Conservation (phyloP, 2,888 invertebrate species). For the Rotaria macrura region DNA sequence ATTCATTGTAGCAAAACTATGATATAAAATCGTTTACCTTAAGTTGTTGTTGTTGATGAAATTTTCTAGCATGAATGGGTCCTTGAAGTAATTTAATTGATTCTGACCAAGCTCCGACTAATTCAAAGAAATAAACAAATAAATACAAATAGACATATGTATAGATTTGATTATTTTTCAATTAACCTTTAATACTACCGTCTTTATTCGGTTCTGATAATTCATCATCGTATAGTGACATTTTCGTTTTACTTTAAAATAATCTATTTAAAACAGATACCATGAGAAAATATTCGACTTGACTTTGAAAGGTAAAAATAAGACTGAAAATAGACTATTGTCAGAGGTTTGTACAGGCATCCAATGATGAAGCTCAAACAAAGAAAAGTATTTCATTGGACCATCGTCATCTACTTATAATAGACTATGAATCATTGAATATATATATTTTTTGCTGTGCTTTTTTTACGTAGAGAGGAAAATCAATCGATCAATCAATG, state of each 20-base stretch:
- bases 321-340: too few relatives aligned
- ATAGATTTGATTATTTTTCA: neutral
- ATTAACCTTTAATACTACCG: neutral
- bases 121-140: neutral
- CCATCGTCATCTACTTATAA: too few relatives aligned
- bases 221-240: neutral
- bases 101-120: neutral
- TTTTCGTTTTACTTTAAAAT: neutral
- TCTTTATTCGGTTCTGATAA: neutral
- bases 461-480: too few relatives aligned
- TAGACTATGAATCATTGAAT: too few relatives aligned
- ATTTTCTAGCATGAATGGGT: neutral
- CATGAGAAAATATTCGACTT: too few relatives aligned
- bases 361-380: too few relatives aligned
- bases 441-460: too few relatives aligned
- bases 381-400: too few relatives aligned
- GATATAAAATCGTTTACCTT: neutral
- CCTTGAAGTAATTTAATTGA: neutral
- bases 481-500: too few relatives aligned
- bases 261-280: neutral
- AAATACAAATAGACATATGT: neutral
- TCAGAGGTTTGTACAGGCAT: too few relatives aligned
- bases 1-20: too few relatives aligned
- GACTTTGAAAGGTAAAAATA: too few relatives aligned
- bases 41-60: neutral